Conservation (phyloP, 2,113 vertebrate species). For the Elanoides forficatus region DNA sequence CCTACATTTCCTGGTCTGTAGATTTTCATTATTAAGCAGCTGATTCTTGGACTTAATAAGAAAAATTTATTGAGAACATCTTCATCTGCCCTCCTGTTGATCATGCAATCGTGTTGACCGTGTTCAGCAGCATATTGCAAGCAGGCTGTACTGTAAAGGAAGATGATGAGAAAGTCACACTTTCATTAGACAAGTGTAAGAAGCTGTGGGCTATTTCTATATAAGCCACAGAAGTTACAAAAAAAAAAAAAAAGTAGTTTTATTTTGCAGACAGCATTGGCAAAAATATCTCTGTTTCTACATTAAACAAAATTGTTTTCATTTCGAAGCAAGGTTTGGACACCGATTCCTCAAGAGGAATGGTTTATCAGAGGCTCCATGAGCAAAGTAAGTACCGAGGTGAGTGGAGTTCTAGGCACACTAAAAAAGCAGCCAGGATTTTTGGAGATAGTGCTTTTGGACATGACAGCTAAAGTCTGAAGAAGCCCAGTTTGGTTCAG, state of each 20-base stretch:
- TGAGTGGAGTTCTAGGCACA: not conserved
- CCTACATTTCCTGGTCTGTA: not conserved
- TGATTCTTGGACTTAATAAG: not conserved
- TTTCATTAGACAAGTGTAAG: not conserved
- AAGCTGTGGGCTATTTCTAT: not conserved
- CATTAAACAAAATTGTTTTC: not conserved
- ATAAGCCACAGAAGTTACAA: not conserved
- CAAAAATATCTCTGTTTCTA: not conserved
- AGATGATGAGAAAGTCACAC: not conserved
- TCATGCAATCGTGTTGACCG: not conserved
- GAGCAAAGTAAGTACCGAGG: not conserved
- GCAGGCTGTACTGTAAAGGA: not conserved
- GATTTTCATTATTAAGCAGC: not conserved
- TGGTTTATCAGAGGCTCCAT: not conserved
- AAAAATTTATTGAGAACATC: not conserved
- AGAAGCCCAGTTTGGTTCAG: not conserved
- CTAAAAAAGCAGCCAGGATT: not conserved
- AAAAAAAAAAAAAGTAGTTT: no score
- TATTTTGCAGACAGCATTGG: not conserved
- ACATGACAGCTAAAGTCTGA: not conserved
- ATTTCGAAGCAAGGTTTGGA: not conserved
- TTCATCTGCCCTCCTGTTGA: not conserved
- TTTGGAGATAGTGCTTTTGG: not conserved
- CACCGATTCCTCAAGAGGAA: not conserved
- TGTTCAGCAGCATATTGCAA: not conserved